Conservation (phyloP, 2,888 invertebrate genomes). For the Cylindroiulus punctatus region DNA sequence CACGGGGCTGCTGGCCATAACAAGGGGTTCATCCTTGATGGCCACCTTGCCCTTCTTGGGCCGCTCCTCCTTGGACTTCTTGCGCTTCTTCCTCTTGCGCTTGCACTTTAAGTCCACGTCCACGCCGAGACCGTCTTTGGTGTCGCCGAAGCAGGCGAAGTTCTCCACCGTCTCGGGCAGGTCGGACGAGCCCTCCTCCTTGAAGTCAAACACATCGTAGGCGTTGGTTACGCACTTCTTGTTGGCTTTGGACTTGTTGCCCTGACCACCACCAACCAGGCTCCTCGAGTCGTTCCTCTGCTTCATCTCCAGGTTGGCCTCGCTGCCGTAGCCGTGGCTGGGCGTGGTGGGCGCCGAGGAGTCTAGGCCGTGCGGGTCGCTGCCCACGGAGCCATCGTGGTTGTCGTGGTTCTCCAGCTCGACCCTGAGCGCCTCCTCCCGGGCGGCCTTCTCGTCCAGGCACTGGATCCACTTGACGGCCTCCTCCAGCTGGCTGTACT, state of each 20-base stretch:
- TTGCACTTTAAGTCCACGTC: constrained; percentile 62
- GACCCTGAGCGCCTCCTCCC: constrained; percentile 3
- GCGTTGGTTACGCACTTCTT: constrained; percentile 70
- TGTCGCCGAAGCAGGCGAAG: background rate
- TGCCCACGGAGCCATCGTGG: constrained; percentile 61
- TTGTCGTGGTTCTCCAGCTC: constrained; percentile 19
- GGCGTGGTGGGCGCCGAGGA: constrained; percentile 24
- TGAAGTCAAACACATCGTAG: constrained; percentile 65
- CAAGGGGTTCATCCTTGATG: background rate
- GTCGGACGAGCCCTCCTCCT: constrained; percentile 83
- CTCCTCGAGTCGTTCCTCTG: background rate
- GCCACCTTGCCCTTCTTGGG: constrained; percentile 69
- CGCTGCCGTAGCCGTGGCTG: constrained; percentile 55
- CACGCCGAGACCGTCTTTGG: background rate
- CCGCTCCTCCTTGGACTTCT: constrained; percentile 82
- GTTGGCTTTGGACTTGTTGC: constrained; percentile 52
- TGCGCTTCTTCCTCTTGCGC: constrained; percentile 70
- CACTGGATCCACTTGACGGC: constrained; percentile 51
- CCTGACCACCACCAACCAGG: constrained; percentile 62
- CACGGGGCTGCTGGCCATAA: background rate
- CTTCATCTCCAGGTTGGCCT: constrained; percentile 62
- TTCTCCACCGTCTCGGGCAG: constrained; percentile 28
- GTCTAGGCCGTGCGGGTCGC: constrained; percentile 62
- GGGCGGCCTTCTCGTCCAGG: background rate
- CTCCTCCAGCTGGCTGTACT: constrained; percentile 50